phyloP scores from a whole-genome alignment of 1,140 invertebrate species.

The Probaryconus sp. region DNA sequence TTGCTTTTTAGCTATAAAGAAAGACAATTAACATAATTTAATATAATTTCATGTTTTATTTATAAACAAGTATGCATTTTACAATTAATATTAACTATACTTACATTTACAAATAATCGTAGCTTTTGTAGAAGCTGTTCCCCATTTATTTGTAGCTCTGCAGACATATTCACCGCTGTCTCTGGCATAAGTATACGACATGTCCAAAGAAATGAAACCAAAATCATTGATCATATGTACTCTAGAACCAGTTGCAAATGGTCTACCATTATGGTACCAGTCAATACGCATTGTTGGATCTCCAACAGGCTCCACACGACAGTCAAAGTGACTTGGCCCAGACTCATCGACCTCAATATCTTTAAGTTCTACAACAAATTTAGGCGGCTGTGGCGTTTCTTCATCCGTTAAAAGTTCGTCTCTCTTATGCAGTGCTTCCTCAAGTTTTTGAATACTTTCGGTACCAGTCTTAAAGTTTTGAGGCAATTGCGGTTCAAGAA shows the following conservation, averaged over 20 bases:
- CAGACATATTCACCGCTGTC: slow-evolving; percentile 93
- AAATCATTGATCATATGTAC: slow-evolving; percentile 96
- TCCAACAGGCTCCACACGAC: slow-evolving; percentile 90
- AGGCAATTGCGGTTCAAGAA: slow-evolving; percentile 93
- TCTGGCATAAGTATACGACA: slow-evolving; percentile 90
- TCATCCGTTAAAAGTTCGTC: slow-evolving; percentile 90
- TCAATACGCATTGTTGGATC: slow-evolving; percentile 94
- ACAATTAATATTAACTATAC: slow-evolving; percentile 24
- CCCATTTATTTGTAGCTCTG: slow-evolving; percentile 91
- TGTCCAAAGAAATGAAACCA: slow-evolving; percentile 92
- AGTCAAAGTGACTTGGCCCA: slow-evolving; percentile 93
- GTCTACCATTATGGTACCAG: slow-evolving; percentile 95
- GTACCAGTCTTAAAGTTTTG: slow-evolving; percentile 91
- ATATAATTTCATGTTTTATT: too few species aligned
- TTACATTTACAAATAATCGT: slow-evolving; percentile 87
- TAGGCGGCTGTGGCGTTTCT: slow-evolving; percentile 90
- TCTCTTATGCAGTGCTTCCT: slow-evolving; percentile 91
- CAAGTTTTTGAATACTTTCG: slow-evolving; percentile 92
- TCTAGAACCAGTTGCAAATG: slow-evolving; percentile 91
- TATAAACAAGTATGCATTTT: slow-evolving; percentile 4
- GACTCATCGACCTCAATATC: slow-evolving; percentile 91
- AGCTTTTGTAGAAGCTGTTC: slow-evolving; percentile 89
- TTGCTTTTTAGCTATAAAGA: slow-evolving; percentile 84
- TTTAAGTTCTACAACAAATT: slow-evolving; percentile 90
- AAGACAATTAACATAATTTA: too few species aligned